Conservation (phyloP, 1,140 invertebrate species). For the Cheumatopsyche charites region DNA sequence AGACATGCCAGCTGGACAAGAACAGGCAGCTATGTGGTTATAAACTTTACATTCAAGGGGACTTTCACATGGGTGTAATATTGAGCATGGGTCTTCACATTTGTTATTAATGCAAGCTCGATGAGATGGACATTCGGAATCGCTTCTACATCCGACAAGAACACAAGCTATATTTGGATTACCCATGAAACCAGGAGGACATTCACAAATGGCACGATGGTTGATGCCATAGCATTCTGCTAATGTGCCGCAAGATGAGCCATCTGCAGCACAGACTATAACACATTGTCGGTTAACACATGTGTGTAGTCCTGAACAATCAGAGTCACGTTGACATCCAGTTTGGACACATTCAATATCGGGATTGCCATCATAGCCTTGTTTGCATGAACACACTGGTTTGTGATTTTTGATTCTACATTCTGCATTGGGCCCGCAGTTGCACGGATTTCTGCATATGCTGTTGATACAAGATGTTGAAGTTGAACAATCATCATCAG, state of each 20-base stretch:
- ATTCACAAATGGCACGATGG: conserved; percentile 81
- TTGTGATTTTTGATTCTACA: conserved; percentile 82
- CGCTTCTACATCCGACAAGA: conserved; percentile 76
- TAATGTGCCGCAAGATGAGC: conserved; percentile 70
- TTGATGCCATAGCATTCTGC: conserved; percentile 78
- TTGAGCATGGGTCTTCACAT: conserved; percentile 77
- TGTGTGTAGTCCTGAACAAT: conserved; percentile 76
- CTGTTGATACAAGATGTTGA: conserved; percentile 80
- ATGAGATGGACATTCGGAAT: conserved; percentile 75
- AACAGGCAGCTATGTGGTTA: conserved; percentile 76
- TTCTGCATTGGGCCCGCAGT: conserved; percentile 79
- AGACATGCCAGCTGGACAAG: conserved; percentile 78
- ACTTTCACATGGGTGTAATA: conserved; percentile 68
- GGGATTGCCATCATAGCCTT: conserved; percentile 82
- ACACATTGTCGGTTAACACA: conserved; percentile 82
- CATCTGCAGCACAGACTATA: conserved; percentile 73
- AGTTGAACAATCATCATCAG: conserved; percentile 75
- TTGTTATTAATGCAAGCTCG: conserved; percentile 80
- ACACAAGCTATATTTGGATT: conserved; percentile 79
- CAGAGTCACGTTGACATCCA: conserved; percentile 74
- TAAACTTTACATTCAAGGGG: conserved; percentile 77
- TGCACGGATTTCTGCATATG: conserved; percentile 81
- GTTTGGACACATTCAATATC: conserved; percentile 75
- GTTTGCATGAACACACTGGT: conserved; percentile 80
- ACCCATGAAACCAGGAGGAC: conserved; percentile 78